These are phyloP conservation scores for Lithobates sylvaticus DNA, from an alignment of 2,797 vertebrate genomes.

Conservation along the genomic window DNA sequence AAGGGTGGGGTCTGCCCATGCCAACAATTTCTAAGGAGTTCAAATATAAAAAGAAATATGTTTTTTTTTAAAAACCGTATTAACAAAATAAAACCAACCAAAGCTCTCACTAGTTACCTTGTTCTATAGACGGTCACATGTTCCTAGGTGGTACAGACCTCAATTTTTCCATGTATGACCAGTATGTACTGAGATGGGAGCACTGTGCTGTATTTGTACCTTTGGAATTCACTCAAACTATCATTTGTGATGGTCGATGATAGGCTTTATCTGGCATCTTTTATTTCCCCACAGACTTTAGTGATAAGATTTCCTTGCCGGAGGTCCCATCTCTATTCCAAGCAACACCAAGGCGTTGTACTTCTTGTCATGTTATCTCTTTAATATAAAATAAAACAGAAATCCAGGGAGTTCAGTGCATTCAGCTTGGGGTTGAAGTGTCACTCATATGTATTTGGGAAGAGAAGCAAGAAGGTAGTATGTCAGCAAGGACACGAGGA, in stretches of 20 bases:
- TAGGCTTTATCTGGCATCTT: not conserved
- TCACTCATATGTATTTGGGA: too few relatives aligned
- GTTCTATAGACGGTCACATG: not conserved
- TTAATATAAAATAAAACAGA: too few relatives aligned
- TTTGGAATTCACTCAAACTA: not conserved
- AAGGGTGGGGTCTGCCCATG: constrained; percentile 18
- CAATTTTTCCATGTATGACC: not conserved
- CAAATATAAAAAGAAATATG: not conserved
- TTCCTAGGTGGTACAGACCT: not conserved
- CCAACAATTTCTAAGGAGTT: not conserved
- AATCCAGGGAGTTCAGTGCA: too few relatives aligned
- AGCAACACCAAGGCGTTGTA: too few relatives aligned
- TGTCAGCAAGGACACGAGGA: too few relatives aligned
- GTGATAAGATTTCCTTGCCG: too few relatives aligned
- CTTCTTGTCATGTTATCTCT: too few relatives aligned
- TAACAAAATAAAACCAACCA: constrained; percentile 8
- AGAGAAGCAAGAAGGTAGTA: too few relatives aligned
- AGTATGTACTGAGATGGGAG: not conserved
- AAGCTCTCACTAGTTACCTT: not conserved
- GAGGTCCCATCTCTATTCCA: too few relatives aligned
- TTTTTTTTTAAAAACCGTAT: not conserved
- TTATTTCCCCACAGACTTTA: not conserved
- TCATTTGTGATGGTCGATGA: not conserved
- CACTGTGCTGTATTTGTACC: too few relatives aligned
- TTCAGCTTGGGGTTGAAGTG: too few relatives aligned